phyloP scores from a whole-genome alignment of 2,797 vertebrate species.

The Sebastiscus albofasciatus region DNA sequence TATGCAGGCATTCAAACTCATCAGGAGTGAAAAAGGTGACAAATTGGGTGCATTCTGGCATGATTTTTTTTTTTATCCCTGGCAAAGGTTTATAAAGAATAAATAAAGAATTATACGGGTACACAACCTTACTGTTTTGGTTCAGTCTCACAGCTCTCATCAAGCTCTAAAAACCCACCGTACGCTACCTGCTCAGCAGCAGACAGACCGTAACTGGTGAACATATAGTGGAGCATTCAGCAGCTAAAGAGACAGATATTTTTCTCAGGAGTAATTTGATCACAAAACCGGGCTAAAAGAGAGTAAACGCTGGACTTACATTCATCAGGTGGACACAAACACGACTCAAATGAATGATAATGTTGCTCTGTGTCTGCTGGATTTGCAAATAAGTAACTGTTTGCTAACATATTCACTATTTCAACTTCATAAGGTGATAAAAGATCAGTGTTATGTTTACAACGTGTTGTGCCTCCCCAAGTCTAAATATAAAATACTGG shows the following conservation, averaged over 20 bases:
- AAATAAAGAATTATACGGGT: background rate
- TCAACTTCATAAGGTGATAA: background rate
- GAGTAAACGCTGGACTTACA: background rate
- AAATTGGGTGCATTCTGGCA: too few relatives aligned
- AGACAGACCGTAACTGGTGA: too few relatives aligned
- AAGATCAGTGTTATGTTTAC: background rate
- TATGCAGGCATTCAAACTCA: too few relatives aligned
- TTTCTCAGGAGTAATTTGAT: background rate
- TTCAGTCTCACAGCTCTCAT: background rate
- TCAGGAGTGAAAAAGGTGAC: too few relatives aligned
- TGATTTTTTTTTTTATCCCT: too few relatives aligned
- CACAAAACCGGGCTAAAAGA: background rate
- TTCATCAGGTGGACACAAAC: background rate
- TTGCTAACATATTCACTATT: background rate
- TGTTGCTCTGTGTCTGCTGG: background rate
- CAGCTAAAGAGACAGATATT: too few relatives aligned
- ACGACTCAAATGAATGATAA: background rate
- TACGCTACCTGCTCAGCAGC: too few relatives aligned
- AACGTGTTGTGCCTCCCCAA: background rate
- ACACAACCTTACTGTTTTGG: background rate
- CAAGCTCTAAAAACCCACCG: background rate
- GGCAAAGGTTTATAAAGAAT: background rate
- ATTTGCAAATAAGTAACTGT: background rate
- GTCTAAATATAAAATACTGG: background rate
- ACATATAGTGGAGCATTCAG: too few relatives aligned